A percentile compares a stretch with the other conserved stretches of the same genome.
These are phyloP conservation scores for Necrosyrtes monachus DNA, from an alignment of 2,797 vertebrate species.

Conservation along the genomic window DNA sequence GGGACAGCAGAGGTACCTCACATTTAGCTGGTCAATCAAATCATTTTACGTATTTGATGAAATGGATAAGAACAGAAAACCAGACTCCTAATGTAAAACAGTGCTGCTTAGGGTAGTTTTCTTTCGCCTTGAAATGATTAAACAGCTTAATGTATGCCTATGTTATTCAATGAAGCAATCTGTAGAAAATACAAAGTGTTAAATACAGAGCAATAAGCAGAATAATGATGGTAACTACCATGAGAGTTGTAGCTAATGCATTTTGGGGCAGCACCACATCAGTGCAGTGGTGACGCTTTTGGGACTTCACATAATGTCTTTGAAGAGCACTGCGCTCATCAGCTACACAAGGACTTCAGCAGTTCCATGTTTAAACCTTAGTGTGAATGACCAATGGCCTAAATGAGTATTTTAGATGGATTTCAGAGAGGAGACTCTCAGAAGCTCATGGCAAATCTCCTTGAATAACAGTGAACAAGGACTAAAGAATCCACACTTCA, in stretches of 20 bases:
- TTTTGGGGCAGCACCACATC: not conserved
- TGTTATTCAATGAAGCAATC: not conserved
- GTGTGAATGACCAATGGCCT: not conserved
- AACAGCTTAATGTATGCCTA: not conserved
- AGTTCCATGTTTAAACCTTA: not conserved
- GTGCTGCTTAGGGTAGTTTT: not conserved
- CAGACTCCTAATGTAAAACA: not conserved
- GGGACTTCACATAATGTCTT: not conserved
- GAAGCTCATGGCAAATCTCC: not conserved
- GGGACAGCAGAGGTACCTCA: not conserved
- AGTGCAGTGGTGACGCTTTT: fast-evolving
- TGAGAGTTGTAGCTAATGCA: not conserved
- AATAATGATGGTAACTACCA: not conserved
- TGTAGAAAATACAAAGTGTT: not conserved
- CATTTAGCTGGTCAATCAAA: not conserved
- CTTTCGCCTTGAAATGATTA: not conserved
- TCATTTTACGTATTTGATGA: not conserved
- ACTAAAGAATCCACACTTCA: not conserved
- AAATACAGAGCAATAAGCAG: not conserved
- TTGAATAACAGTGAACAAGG: not conserved
- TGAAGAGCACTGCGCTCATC: not conserved
- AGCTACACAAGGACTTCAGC: not conserved
- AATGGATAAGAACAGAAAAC: not conserved
- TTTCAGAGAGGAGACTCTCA: not conserved
- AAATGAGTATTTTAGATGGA: not conserved